Evolutionary conservation across 2,888 invertebrate genomes (phyloP).

Genomic region (Mactromeris polynyma): DNA sequence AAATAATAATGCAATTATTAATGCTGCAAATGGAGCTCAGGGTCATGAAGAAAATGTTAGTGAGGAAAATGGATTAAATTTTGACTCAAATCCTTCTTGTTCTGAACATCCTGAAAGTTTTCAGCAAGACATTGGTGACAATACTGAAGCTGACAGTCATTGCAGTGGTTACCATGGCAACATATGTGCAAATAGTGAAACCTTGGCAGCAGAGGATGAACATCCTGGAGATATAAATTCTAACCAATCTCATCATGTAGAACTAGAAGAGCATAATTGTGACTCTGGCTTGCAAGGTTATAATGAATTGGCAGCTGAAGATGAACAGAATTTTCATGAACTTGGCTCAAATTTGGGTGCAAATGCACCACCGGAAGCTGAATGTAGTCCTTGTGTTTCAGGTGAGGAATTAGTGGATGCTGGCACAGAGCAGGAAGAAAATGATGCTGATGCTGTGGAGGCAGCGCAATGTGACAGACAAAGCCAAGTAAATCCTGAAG

Average conservation of each 20-base stretch:
- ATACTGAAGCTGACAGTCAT: constrained; percentile 11
- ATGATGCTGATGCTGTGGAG: constrained; percentile 18
- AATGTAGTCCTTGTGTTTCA: neutral
- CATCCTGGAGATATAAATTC: neutral
- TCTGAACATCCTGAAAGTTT: constrained; percentile 37
- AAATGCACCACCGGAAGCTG: neutral
- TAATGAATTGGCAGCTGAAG: constrained; percentile 59
- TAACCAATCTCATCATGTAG: neutral
- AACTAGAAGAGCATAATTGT: neutral
- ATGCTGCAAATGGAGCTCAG: neutral
- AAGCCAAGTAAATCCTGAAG: constrained; percentile 20
- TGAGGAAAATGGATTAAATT: neutral
- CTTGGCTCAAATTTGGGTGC: constrained; percentile 7
- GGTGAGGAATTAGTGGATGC: constrained; percentile 31
- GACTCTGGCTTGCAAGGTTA: neutral
- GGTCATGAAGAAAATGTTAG: neutral
- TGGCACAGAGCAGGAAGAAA: constrained; percentile 20
- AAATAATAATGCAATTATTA: neutral
- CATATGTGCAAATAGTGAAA: neutral
- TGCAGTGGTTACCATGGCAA: neutral
- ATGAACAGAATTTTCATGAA: constrained; percentile 59
- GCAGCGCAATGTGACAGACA: constrained; percentile 7
- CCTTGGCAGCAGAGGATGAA: neutral
- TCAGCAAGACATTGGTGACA: neutral
- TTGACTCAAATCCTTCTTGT: neutral